These are phyloP conservation scores for Salvator merianae DNA, from an alignment of 2,113 vertebrate genomes.

Conservation along the genomic window DNA sequence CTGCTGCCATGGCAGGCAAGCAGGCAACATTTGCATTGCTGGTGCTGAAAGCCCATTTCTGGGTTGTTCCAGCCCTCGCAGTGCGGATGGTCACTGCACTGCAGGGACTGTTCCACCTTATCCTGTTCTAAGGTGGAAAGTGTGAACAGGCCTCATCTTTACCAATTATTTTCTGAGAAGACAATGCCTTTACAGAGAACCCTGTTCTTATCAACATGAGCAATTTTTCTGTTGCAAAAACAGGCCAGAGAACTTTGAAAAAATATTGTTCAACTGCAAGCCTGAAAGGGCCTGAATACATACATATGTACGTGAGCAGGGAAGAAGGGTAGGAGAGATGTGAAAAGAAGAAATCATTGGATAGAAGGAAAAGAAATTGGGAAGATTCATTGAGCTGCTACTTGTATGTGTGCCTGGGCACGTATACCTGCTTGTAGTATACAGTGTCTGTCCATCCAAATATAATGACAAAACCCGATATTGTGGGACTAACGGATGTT, in stretches of 20 bases:
- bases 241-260: background rate
- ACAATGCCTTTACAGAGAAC: background rate
- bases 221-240: background rate
- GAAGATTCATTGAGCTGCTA: background rate
- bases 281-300: background rate
- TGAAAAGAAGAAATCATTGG: background rate
- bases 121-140: too few relatives aligned
- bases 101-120: too few relatives aligned
- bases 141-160: background rate
- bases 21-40: too few relatives aligned
- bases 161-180: background rate
- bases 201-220: background rate
- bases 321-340: background rate
- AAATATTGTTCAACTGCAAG: background rate
- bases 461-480: background rate
- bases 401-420: background rate
- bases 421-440: too few relatives aligned
- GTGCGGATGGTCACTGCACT: too few relatives aligned
- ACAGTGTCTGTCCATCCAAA: background rate
- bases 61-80: too few relatives aligned
- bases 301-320: too few relatives aligned
- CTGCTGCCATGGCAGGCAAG: too few relatives aligned
- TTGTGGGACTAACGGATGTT: background rate
- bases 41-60: too few relatives aligned
- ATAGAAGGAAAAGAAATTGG: background rate